These are phyloP conservation scores for Cydia splendana DNA, from an alignment of 1,140 invertebrate species.

Conservation along the genomic window DNA sequence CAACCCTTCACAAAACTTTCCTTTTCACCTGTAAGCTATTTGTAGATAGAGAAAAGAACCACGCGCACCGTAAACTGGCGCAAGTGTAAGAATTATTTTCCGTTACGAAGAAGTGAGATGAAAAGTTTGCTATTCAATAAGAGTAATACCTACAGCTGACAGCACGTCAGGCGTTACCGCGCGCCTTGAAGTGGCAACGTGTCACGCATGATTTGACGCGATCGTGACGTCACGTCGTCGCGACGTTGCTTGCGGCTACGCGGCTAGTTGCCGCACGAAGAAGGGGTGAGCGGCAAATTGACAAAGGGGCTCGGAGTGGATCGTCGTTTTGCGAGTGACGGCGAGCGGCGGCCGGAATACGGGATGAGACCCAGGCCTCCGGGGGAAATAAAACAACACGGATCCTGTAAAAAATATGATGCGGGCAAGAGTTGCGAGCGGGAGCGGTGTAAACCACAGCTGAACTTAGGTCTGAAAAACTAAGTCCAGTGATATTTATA, in stretches of 20 bases:
- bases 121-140: slow-evolving; percentile 10
- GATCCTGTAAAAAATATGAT: slow-evolving; percentile 37
- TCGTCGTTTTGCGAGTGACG: slow-evolving; percentile 38
- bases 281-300: slow-evolving; percentile 40
- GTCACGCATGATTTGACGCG: slow-evolving; percentile 7
- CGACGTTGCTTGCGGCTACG: neutral
- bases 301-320: slow-evolving; percentile 37
- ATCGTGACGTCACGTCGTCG: neutral
- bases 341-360: slow-evolving; percentile 36
- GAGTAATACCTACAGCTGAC: neutral
- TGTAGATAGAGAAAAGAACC: neutral
- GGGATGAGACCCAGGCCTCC: slow-evolving; percentile 34
- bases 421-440: slow-evolving; percentile 13
- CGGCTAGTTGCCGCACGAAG: slow-evolving; percentile 1
- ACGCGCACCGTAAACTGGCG: neutral
- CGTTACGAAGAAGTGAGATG: neutral
- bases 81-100: neutral
- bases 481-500: no score
- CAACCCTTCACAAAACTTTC: slow-evolving; percentile 19
- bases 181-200: neutral
- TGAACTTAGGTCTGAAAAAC: neutral
- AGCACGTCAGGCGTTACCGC: neutral
- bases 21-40: neutral
- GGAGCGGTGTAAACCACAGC: neutral
- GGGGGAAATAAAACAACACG: slow-evolving; percentile 37